Base-by-base conservation (phyloP, 2,888 invertebrate genomes). In the Mesodorylaimus sp. region DNA sequence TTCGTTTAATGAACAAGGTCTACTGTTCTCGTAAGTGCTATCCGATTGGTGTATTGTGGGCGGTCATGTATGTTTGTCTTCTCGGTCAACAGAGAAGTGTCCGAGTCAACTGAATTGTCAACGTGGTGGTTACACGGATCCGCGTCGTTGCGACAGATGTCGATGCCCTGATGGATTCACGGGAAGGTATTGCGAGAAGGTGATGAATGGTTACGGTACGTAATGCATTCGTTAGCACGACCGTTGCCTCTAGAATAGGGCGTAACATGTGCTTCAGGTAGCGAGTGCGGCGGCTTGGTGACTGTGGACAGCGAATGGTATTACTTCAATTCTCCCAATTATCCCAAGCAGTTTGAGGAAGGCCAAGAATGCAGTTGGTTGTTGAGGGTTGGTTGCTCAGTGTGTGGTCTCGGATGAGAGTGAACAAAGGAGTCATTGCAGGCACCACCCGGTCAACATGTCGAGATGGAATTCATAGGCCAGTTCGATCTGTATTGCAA, bases 401-500 rank as follows among this genome's bases (percentile, higher is more conserved):
- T 25, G 7, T 13, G 7, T 19, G 19, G 42, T 36, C 36, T 36
- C n/a, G n/a, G n/a, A 13, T 36, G 23, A 41, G 7, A 19, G 10
- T 41, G 10, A 41, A 41, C 7, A 41, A 41, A 7, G 19, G 19
- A 41, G 10, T 36, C 21, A 5, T 48, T 48, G 5, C 24, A 56
- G 21, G 65, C 65, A 2, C 65, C 65, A 2, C 50, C 52, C 13
- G 60, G 61, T 10, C 59, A 62, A 44, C 58, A 59, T 32, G 65
- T 65, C 1, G 61, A 65, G 50, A 52, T 65, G 45, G 60, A 66
- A 47, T 65, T 66, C 50, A 52, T 55, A 41, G 63, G 61, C 2
- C 59, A 60, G 45, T 65, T 65, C 49, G 64, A 66, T 51, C 62
- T 65, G 61, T 65, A 66, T 49, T 65, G 65, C 53, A 65, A 65